A percentile compares a stretch with the other conserved stretches of the same genome.
Conservation (phyloP, 2,888 invertebrate species). For the Aphodius granarius region DNA sequence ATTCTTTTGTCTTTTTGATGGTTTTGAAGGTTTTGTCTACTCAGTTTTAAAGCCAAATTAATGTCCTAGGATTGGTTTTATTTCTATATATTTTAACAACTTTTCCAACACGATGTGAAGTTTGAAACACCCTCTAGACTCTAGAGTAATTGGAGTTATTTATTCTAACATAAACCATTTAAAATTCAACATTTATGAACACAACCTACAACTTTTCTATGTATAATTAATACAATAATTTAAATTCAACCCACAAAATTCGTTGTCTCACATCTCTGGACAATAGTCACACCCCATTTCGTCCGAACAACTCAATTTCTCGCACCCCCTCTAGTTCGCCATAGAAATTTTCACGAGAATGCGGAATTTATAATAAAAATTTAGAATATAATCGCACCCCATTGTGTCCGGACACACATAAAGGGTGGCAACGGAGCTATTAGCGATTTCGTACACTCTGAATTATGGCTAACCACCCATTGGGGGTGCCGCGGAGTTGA, state of each 20-base stretch:
- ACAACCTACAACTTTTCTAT: not conserved
- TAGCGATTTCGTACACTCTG: conserved; percentile 23
- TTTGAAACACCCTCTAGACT: too few species aligned
- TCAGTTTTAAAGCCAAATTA: too few species aligned
- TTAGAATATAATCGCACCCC: conserved; percentile 17
- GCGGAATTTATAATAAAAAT: not conserved
- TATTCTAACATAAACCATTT: too few species aligned
- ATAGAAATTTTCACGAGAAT: not conserved
- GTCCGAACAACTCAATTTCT: not conserved
- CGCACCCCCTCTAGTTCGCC: not conserved
- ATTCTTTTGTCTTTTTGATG: not conserved
- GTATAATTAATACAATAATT: not conserved
- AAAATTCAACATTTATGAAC: not conserved
- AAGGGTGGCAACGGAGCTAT: conserved; percentile 22
- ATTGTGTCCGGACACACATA: conserved; percentile 15
- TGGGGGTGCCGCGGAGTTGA: not conserved
- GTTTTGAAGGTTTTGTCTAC: too few species aligned
- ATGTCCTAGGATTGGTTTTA: too few species aligned
- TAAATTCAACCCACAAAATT: not conserved
- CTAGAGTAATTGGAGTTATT: too few species aligned
- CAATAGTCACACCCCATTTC: not conserved
- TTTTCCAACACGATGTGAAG: too few species aligned
- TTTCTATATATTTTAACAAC: too few species aligned
- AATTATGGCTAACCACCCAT: conserved; percentile 24
- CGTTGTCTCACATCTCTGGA: not conserved